Conservation (phyloP, 1,140 invertebrate genomes). For the Drosophila lacteicornis region DNA sequence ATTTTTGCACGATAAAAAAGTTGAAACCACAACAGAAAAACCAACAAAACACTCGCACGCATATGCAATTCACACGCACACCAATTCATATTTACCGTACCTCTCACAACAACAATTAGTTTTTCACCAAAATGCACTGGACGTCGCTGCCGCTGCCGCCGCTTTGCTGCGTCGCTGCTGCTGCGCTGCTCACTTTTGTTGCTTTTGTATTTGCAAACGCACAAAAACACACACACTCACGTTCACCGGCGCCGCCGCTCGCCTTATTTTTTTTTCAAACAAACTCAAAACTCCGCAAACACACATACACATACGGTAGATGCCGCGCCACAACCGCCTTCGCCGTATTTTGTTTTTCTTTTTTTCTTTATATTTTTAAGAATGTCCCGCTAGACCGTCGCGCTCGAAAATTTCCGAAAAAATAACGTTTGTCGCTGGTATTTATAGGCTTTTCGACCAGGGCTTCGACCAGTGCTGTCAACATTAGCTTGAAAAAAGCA, state of each 20-base stretch:
- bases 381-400: neutral
- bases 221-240: slow-evolving; percentile 32
- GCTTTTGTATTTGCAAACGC: slow-evolving; percentile 56
- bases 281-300: slow-evolving; percentile 45
- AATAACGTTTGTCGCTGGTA: neutral
- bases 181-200: slow-evolving; percentile 35
- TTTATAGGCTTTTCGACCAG: neutral
- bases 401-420: neutral
- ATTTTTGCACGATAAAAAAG: slow-evolving; percentile 32
- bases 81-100: slow-evolving; percentile 40
- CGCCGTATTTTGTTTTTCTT: slow-evolving; percentile 1
- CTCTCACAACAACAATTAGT: slow-evolving; percentile 66
- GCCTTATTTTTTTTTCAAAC: slow-evolving; percentile 49
- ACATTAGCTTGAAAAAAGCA: too few species aligned
- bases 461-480: too few species aligned
- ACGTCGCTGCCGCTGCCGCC: slow-evolving; percentile 25
- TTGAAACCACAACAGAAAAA: slow-evolving; percentile 22
- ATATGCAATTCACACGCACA: slow-evolving; percentile 14
- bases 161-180: slow-evolving; percentile 25
- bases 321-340: neutral
- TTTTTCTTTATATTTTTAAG: neutral
- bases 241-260: slow-evolving; percentile 33
- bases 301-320: slow-evolving; percentile 20
- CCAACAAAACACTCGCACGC: slow-evolving; percentile 29
- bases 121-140: slow-evolving; percentile 57